Conservation (phyloP, 1,140 invertebrate species). For the Papilio aristodemus region DNA sequence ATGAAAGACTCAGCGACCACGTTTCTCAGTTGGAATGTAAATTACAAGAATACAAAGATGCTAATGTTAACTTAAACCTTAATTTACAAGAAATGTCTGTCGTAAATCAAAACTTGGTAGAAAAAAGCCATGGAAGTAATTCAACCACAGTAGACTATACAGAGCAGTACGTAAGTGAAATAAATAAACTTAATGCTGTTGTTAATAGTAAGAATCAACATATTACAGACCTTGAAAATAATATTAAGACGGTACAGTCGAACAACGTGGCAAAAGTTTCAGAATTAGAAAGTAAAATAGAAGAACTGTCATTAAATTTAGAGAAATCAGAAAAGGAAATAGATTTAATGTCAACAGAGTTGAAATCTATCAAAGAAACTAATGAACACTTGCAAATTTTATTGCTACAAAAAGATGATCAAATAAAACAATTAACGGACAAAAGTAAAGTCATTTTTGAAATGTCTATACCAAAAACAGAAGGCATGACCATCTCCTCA, state of each 20-base stretch:
- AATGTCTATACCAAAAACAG: slow-evolving; percentile 77
- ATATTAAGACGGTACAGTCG: slow-evolving; percentile 50
- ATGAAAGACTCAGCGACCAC: slow-evolving; percentile 81
- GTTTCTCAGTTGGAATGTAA: slow-evolving; percentile 68
- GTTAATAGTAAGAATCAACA: slow-evolving; percentile 65
- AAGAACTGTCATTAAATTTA: slow-evolving; percentile 49
- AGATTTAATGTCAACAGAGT: slow-evolving; percentile 46
- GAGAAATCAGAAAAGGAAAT: slow-evolving; percentile 40
- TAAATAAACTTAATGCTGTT: slow-evolving; percentile 68
- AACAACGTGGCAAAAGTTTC: slow-evolving; percentile 47
- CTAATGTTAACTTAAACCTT: slow-evolving; percentile 55
- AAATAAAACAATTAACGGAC: slow-evolving; percentile 68
- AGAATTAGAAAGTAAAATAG: slow-evolving; percentile 54
- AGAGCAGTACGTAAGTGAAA: slow-evolving; percentile 72
- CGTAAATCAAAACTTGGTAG: slow-evolving; percentile 59
- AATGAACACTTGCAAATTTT: slow-evolving; percentile 53
- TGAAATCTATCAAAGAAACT: slow-evolving; percentile 44
- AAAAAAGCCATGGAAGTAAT: slow-evolving; percentile 43
- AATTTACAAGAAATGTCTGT: slow-evolving; percentile 59
- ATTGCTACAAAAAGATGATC: slow-evolving; percentile 59
- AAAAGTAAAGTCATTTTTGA: slow-evolving; percentile 68
- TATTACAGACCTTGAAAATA: slow-evolving; percentile 61
- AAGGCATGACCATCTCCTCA: slow-evolving; percentile 73
- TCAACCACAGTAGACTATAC: slow-evolving; percentile 60
- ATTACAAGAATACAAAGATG: slow-evolving; percentile 61